Percentiles rank a stretch among this genome's conserved stretches.
Conservation (phyloP, 2,113 vertebrate species). For the Heteronetta atricapilla region DNA sequence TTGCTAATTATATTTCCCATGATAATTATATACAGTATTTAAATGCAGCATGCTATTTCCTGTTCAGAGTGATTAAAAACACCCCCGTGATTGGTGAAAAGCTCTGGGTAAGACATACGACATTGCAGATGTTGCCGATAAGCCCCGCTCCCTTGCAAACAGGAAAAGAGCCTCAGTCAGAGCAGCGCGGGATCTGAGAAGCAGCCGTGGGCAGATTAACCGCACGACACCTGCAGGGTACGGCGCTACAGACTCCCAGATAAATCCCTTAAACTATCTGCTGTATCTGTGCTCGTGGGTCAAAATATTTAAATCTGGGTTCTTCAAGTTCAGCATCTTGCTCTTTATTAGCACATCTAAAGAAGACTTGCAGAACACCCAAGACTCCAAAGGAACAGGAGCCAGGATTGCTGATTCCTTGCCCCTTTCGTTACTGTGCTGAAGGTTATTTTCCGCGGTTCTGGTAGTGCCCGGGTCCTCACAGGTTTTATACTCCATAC, state of each 20-base stretch:
- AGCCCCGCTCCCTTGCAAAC: background rate
- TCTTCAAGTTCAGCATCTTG: background rate
- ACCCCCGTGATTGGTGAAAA: background rate
- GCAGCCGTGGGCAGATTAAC: background rate
- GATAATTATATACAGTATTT: constrained; percentile 72
- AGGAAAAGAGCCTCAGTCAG: background rate
- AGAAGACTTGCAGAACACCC: background rate
- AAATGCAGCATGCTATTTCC: constrained; percentile 70
- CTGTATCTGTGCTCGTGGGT: background rate
- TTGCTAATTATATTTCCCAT: constrained; percentile 74
- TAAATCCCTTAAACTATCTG: background rate
- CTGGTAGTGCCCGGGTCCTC: fast-evolving
- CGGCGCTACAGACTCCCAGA: background rate
- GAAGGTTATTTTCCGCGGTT: background rate
- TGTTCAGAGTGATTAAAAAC: constrained; percentile 63
- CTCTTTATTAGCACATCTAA: constrained; percentile 37
- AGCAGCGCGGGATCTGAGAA: background rate
- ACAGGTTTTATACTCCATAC: fast-evolving
- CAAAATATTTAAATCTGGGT: background rate
- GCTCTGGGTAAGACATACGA: background rate
- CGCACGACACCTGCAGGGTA: background rate
- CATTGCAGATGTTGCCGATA: constrained; percentile 40
- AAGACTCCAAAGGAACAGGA: background rate
- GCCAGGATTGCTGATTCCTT: background rate
- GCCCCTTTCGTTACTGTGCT: background rate